Evolutionary conservation across 2,113 vertebrate genomes (phyloP), one percentile per base, ranked within the genome.

Genomic region (Ploceus nigricollis): DNA sequence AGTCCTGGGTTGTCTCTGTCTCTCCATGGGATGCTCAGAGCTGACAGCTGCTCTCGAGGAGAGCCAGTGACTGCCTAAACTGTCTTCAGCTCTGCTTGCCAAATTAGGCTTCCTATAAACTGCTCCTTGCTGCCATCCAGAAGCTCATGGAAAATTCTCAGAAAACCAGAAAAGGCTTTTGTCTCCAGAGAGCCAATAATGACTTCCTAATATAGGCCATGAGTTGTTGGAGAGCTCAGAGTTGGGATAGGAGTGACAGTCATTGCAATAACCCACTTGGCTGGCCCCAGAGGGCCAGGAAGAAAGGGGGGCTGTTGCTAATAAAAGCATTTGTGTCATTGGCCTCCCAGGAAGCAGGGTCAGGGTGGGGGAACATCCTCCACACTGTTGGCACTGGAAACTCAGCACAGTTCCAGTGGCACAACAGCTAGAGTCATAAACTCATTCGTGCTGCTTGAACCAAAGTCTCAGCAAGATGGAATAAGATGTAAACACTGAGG

Each of bases 401-500:
- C 14, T 47, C 31, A 44, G 17, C 28, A 13, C 22, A 75, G n/a
- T 42, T 87, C 40, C 65, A 39, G 54, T 16, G n/a, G 51, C 42
- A 93, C 75, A 72, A 72, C 40, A 70, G 82, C 2, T 2, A 47
- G 2, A 3, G 37, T 39, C 35, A 64, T 31, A 85, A 75, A 28
- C 60, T 50, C 37, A 20, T 30, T 73, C 35, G 31, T 39, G 3
- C 25, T 65, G 37, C 61, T 57, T 14, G n/a, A 82, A 37, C 22
- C 44, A 53, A 71, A 85, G 75, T 13, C 22, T 72, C 44, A 68
- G 51, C 39, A n/a, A 42, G 70, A 31, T 17, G 33, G 75, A 85
- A 33, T 48, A 24, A 82, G 30, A 50, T 3, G 11, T 28, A 85
- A 90, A 75, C 0, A 0, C 17, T 0, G 1, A 71, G 39, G 33